Evolutionary conservation across 2,797 vertebrate genomes (phyloP), one percentile per base, ranked within the genome.

Genomic region (Phoeniculus purpureus): DNA sequence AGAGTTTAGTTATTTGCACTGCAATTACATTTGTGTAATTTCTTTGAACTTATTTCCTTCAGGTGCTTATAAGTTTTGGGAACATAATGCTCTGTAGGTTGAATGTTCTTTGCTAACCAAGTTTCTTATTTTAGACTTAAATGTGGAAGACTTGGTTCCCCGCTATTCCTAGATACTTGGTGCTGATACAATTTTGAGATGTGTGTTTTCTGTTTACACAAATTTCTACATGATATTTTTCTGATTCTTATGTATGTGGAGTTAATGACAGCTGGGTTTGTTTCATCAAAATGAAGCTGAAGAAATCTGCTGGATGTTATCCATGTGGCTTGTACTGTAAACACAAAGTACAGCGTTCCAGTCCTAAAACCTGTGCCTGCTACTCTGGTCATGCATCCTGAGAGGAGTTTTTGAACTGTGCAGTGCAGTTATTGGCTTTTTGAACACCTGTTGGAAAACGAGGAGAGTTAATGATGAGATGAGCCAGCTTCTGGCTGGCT

Each of bases 161-260:
- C 79, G 16, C 23, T 92, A 2, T 80, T 78, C 11, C 23, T 75
- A 34, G 55, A 20, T 91, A 20, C 29, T 68, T 85, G 58, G 32
- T 65, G 32, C 45, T 68, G 51, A 17, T 58, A 18, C 0, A 27
- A 32, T 70, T 90, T 75, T 52, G 58, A 89, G 70, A 34, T 0
- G 0, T 20, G 12, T 61, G n/a, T 75, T 68, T 90, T 94, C 62
- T 92, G 59, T 83, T 88, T 77, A 77, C 60, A 25, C 34, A 22
- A 48, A 87, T 81, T 62, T 87, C 68, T 89, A 23, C 25, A 2
- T 77, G 51, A 16, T 71, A 19, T 92, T 93, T 94, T 92, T 73
- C 56, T 75, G 62, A 82, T 74, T 67, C 31, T 72, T 52, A 72
- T 68, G 55, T 80, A 21, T 25, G 43, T 74, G 45, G 26, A 73